A percentile compares a stretch with the other conserved stretches of the same genome.
Evolutionary conservation across 92 coral and sea anemone genomes (phyloP).

Genomic region (Galaxea fascicularis): DNA sequence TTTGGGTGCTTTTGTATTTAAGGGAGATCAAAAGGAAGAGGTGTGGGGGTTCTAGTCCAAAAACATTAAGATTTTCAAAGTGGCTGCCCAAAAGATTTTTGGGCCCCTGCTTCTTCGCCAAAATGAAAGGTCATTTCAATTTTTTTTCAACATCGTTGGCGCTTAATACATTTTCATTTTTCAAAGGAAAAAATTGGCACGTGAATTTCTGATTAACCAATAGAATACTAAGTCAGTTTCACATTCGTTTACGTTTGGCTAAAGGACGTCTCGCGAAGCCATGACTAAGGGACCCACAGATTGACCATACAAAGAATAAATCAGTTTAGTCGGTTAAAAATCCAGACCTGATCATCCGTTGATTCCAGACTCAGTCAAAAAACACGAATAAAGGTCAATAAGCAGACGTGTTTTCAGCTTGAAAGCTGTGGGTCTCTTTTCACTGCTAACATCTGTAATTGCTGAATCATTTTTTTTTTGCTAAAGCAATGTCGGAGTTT

Average conservation of each 20-base stretch:
- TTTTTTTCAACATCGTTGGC: not conserved
- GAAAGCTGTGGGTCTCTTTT: not conserved
- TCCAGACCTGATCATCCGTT: not conserved
- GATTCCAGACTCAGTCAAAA: not conserved
- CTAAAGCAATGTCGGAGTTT: not conserved
- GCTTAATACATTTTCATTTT: not conserved
- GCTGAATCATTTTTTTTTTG: not conserved
- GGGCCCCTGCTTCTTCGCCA: no score
- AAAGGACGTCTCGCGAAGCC: no score
- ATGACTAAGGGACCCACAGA: not conserved
- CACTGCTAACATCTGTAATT: not conserved
- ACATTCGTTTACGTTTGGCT: not conserved
- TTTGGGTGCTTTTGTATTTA: no score
- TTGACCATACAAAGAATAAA: not conserved
- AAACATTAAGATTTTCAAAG: no score
- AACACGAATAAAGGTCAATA: not conserved
- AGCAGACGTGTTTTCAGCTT: not conserved
- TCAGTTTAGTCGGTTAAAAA: not conserved
- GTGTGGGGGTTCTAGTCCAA: not conserved
- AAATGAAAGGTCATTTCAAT: not conserved
- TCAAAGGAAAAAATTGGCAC: not conserved
- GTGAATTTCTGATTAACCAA: not conserved
- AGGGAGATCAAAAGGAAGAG: no score
- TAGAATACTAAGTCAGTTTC: not conserved
- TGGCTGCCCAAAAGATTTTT: no score